Base-by-base conservation (phyloP, 2,797 vertebrate species). In the Tenualosa ilisha region DNA sequence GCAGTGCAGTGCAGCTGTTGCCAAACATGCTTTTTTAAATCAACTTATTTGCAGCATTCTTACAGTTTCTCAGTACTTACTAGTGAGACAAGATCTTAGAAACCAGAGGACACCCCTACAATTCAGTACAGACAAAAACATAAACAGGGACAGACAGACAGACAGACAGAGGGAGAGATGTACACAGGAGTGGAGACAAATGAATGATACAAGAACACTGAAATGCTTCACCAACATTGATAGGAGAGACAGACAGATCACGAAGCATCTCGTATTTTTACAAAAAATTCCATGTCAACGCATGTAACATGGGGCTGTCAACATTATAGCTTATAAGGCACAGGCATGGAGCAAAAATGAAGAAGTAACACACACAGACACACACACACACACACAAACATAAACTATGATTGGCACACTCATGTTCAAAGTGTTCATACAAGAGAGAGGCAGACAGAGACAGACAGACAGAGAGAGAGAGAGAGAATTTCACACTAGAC, bases 51-150 rank as follows among this genome's bases (percentile, higher is more conserved):
- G 88, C 87, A 85, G 87, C 85, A 43, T 79, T 84, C 85, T 81
- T 82, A 81, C 37, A 81, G 89, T 91, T 93, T 95, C 91, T 94
- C 95, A 93, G 94, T 97, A 97, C 96, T 98, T 97, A 97, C 96
- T 97, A 97, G 94, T 92, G 94, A 92, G 94, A 96, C 94, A 97
- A 96, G 96, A 94, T 96, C 95, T 97, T 95, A 95, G 95, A 46
- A 46, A 93, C 92, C 96, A 91, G 96, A 96, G 92, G 93, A 93
- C 94, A 96, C 93, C 95, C 96, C 97, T 97, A 95, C 90, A 86
- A 95, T 92, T 91, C 93, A 96, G 94, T 94, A 94, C 91, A 92
- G 94, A 95, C 92, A 51, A 6, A 91, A 87, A 94, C 92, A 94
- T 83, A 91, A 89, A 93, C 89, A 88, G 75, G 95, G 90, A 96